These are phyloP conservation scores for Anodontia alba DNA, from an alignment of 2,888 invertebrate genomes.

Conservation along the genomic window DNA sequence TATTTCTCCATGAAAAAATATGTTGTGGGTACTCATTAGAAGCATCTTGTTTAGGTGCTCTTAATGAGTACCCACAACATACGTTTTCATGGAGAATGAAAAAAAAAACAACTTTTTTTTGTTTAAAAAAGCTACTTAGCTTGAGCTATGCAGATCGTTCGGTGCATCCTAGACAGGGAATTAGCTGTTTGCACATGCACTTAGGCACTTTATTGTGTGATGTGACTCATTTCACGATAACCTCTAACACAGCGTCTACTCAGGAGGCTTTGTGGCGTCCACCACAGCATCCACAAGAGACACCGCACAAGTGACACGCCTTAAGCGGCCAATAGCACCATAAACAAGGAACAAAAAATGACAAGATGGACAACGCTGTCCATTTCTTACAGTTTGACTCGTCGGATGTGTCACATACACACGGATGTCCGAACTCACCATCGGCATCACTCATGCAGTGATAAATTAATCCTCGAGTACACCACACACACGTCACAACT, in stretches of 20 bases:
- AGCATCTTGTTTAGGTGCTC: too few species aligned
- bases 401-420: conserved; percentile 89
- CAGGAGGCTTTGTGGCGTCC: conserved; percentile 89
- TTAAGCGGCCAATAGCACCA: conserved; percentile 96
- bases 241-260: background rate
- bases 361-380: conserved; percentile 93
- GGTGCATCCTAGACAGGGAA: too few species aligned
- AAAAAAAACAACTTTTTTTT: too few species aligned
- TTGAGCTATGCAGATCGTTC: too few species aligned
- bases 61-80: background rate
- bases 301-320: conserved; percentile 93
- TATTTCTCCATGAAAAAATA: too few species aligned
- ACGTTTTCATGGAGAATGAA: too few species aligned
- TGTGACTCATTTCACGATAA: background rate
- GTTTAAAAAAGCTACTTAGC: too few species aligned
- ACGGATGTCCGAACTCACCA: conserved; percentile 91
- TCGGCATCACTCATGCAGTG: conserved; percentile 97
- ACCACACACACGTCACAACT: conserved; percentile 92
- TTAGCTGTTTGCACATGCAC: too few species aligned
- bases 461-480: conserved; percentile 95
- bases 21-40: too few species aligned
- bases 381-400: conserved; percentile 89
- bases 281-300: conserved; percentile 92
- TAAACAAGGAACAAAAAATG: conserved; percentile 95
- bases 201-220: too few species aligned